Evolutionary conservation across 2,797 vertebrate genomes (phyloP), one percentile per base, ranked within the genome.

Genomic region (Tarsius wallacei): DNA sequence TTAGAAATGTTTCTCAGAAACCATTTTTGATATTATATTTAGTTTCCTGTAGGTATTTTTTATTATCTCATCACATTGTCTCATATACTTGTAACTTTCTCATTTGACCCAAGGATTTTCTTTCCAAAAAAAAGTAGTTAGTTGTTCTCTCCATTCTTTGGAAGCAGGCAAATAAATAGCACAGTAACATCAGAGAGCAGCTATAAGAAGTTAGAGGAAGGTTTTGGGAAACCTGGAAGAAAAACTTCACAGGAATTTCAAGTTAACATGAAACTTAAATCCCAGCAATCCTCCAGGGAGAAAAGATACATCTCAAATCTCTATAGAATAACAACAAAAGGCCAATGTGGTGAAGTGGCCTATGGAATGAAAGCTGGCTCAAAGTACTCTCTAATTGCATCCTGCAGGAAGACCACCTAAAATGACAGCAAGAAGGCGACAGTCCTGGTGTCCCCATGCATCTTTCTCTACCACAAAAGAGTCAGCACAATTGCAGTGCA

Each of bases 371-470:
- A 96, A 94, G 64, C 63, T 63, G 63, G 33, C 63, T 74, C 81
- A 51, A 93, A 94, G 82, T 16, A 9, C 21, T 74, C 36, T 86
- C 13, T 76, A 71, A 84, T 42, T 94, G n/a, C 31, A 86, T 78
- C 61, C 83, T 92, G 19, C 59, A 93, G 93, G 51, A 95, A 94
- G 88, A 93, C 86, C 95, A 96, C 91, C 94, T 88, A 93, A 77
- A 95, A 95, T 16, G 76, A 94, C 51, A 89, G 47, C 31, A 68
- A 88, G 87, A 71, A 78, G 28, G 55, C 22, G 31, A 4, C 86
- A 82, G 33, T 53, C 31, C 51, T 51, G 26, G 24, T 36, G 24
- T 36, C 77, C 19, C n/a, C 24, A 19, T 1, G 21, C 17, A 64
- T 73, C 26, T 77, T 66, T 87, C 68, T 59, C 71, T 33, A 16